phyloP scores from a whole-genome alignment of 2,888 invertebrate genomes.

The Xestia ashworthii region DNA sequence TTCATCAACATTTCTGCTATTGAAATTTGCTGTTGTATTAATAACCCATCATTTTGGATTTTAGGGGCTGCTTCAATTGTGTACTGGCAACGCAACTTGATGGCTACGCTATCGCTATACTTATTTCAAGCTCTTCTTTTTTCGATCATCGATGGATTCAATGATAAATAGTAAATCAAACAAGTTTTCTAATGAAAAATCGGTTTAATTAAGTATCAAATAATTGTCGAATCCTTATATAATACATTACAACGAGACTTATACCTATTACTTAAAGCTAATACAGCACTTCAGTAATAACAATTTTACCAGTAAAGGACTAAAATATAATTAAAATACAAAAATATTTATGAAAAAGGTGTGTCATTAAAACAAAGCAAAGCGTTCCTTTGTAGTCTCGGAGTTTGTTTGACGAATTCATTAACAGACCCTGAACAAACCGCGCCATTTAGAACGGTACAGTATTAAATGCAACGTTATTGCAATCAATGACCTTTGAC shows the following conservation, averaged over 20 bases:
- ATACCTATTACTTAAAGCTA: constrained; percentile 11
- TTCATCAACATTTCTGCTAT: background rate
- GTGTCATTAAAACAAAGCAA: constrained; percentile 38
- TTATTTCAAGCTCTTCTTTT: background rate
- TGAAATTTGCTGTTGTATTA: background rate
- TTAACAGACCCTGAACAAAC: constrained; percentile 36
- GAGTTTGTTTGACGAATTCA: constrained; percentile 43
- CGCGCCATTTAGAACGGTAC: constrained; percentile 22
- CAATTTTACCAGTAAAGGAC: constrained; percentile 11
- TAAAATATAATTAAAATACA: background rate
- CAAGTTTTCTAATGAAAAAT: background rate
- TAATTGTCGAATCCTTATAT: background rate
- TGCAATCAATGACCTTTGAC: constrained; percentile 41
- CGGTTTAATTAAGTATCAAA: constrained; percentile 31
- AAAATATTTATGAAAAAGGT: constrained; percentile 12
- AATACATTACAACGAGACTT: background rate
- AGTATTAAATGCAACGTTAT: constrained; percentile 31
- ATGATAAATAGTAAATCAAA: constrained; percentile 19
- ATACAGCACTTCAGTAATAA: constrained; percentile 2
- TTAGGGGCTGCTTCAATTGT: background rate
- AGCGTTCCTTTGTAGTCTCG: constrained; percentile 42
- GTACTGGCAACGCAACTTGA: background rate
- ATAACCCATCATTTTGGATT: background rate
- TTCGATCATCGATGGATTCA: background rate
- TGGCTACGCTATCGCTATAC: background rate